Evolutionary conservation across 2,888 invertebrate species (phyloP).

Genomic region (Xestia ashworthii): DNA sequence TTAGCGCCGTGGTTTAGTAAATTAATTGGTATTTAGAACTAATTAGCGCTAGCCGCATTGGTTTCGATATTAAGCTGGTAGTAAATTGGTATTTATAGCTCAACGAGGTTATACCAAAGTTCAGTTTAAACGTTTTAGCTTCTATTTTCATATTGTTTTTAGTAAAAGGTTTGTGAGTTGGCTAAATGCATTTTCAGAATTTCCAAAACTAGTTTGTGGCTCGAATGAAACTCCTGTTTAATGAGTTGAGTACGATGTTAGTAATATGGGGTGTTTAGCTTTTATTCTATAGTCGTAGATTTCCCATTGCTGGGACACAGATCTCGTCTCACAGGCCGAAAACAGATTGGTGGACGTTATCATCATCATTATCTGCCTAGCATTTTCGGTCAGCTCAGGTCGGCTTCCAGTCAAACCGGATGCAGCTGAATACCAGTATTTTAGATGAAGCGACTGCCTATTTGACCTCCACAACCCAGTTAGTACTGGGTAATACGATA

Average conservation of each 20-base stretch:
- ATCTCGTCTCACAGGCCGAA: neutral
- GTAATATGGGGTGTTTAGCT: neutral
- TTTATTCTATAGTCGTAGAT: neutral
- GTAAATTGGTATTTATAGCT: conserved; percentile 13
- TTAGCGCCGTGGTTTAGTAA: conserved; percentile 15
- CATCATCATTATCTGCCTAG: too few relatives aligned
- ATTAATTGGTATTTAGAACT: conserved; percentile 33
- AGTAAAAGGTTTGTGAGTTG: neutral
- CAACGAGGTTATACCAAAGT: neutral
- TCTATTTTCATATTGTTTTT: neutral
- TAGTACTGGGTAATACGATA: too few relatives aligned
- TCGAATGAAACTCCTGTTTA: neutral
- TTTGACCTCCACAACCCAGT: too few relatives aligned
- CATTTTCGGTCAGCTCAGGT: too few relatives aligned
- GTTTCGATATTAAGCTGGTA: conserved; percentile 23
- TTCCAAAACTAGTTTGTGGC: neutral
- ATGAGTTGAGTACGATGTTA: neutral
- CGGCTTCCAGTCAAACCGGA: too few relatives aligned
- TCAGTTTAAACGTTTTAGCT: neutral
- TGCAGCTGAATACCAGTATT: too few relatives aligned
- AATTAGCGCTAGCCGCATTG: conserved; percentile 19
- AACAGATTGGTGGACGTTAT: neutral
- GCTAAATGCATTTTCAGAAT: neutral
- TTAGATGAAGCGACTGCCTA: too few relatives aligned
- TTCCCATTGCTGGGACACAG: neutral